Percentiles rank a stretch among this genome's conserved stretches.
phyloP scores from a whole-genome alignment of 2,888 invertebrate species.

The Zonitis immaculata region DNA sequence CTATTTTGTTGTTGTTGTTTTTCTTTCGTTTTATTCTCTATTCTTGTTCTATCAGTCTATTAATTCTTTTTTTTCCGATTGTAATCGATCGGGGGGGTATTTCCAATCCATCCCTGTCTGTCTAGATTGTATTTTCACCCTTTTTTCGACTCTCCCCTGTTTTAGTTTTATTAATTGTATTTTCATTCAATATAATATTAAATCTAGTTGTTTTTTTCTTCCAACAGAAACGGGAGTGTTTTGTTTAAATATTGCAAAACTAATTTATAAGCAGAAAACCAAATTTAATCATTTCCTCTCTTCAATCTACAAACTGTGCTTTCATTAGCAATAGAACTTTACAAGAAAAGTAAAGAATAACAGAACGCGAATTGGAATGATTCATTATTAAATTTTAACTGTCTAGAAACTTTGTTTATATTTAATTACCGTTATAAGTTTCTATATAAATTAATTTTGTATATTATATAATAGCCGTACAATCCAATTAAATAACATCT shows the following conservation, averaged over 20 bases:
- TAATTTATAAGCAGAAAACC: constrained; percentile 44
- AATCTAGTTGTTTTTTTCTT: no score
- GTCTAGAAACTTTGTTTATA: constrained; percentile 43
- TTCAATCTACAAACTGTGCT: constrained; percentile 39
- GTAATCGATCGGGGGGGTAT: constrained; percentile 36
- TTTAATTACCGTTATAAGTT: constrained; percentile 41
- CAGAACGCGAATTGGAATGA: constrained; percentile 44
- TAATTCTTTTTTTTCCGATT: not conserved
- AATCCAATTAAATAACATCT: constrained; percentile 3
- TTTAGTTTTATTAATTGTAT: no score
- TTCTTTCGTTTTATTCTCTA: no score
- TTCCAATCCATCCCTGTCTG: constrained; percentile 37
- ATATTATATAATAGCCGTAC: constrained; percentile 28
- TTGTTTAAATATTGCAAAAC: no score
- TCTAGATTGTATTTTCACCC: constrained; percentile 27
- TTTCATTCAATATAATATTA: no score
- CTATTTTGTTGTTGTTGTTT: constrained; percentile 5
- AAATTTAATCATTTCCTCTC: constrained; percentile 47
- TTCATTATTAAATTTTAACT: constrained; percentile 45
- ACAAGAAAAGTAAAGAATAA: constrained; percentile 46
- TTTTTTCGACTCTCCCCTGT: no score
- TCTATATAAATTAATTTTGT: constrained; percentile 38
- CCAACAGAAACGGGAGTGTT: no score
- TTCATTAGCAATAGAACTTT: constrained; percentile 46
- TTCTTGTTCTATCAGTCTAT: no score